phyloP scores from a whole-genome alignment of 2,797 vertebrate genomes.

The Lagorchestes hirsutus region DNA sequence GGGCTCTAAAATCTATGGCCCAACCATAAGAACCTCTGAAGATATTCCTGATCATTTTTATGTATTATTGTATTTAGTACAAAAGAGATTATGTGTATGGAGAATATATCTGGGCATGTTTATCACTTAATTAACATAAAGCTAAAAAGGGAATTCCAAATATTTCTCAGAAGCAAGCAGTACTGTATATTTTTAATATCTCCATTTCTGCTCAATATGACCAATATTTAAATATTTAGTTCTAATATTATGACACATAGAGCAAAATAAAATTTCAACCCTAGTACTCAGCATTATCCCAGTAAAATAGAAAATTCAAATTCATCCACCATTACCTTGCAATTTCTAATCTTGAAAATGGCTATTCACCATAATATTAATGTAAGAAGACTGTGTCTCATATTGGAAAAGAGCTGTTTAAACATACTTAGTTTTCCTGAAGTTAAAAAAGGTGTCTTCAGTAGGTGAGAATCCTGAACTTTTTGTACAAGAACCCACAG shows the following conservation, averaged over 20 bases:
- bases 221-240: background rate
- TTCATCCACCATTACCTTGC: background rate
- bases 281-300: background rate
- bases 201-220: background rate
- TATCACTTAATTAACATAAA: background rate
- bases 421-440: slow-evolving; percentile 8
- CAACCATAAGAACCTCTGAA: background rate
- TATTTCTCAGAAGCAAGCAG: background rate
- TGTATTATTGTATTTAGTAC: background rate
- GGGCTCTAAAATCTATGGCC: background rate
- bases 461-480: slow-evolving; percentile 23
- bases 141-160: background rate
- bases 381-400: slow-evolving; percentile 24
- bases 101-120: background rate
- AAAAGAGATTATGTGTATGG: background rate
- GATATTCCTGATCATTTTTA: background rate
- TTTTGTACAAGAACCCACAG: slow-evolving; percentile 7
- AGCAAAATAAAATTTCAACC: background rate
- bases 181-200: background rate
- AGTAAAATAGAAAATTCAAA: slow-evolving; percentile 26
- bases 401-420: slow-evolving; percentile 16
- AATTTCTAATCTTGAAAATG: background rate
- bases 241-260: background rate
- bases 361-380: background rate
- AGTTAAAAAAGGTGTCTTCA: slow-evolving; percentile 42